These are phyloP conservation scores for Poeciliopsis infans DNA, from an alignment of 2,797 vertebrate species.

Conservation along the genomic window DNA sequence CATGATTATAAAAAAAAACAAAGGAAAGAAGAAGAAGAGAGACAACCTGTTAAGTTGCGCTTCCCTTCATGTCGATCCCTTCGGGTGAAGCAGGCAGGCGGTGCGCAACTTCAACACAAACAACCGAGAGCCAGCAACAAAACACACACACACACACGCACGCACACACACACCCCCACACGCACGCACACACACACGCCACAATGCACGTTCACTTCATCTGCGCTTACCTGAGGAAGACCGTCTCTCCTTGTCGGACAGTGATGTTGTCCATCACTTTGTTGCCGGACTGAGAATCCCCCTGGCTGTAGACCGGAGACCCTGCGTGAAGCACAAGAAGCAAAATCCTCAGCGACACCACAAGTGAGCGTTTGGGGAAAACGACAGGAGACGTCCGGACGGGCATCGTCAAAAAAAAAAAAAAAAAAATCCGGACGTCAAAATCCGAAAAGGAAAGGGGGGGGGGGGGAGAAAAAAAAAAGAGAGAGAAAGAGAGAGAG, in stretches of 20 bases:
- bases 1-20: background rate
- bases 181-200: no score
- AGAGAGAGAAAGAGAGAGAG: no score
- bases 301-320: conserved; percentile 92
- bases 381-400: conserved; percentile 83
- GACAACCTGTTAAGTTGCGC: background rate
- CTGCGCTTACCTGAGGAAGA: conserved; percentile 91
- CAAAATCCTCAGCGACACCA: conserved; percentile 93
- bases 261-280: conserved; percentile 99
- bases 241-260: conserved; percentile 93
- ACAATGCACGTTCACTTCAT: background rate
- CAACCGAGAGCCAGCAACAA: background rate
- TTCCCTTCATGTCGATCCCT: background rate
- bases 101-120: background rate
- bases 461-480: no score
- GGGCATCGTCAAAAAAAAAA: conserved; percentile 78
- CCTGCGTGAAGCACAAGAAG: conserved; percentile 94
- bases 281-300: conserved; percentile 90
- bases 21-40: no score
- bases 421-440: conserved; percentile 6
- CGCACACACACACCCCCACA: no score
- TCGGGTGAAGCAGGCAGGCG: background rate
- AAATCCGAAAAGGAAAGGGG: background rate
- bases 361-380: conserved; percentile 86
- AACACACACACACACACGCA: no score